Evolutionary conservation across 53 echinoderm and acorn worm genomes (phyloP).

Genomic region (Arbacia lixula): DNA sequence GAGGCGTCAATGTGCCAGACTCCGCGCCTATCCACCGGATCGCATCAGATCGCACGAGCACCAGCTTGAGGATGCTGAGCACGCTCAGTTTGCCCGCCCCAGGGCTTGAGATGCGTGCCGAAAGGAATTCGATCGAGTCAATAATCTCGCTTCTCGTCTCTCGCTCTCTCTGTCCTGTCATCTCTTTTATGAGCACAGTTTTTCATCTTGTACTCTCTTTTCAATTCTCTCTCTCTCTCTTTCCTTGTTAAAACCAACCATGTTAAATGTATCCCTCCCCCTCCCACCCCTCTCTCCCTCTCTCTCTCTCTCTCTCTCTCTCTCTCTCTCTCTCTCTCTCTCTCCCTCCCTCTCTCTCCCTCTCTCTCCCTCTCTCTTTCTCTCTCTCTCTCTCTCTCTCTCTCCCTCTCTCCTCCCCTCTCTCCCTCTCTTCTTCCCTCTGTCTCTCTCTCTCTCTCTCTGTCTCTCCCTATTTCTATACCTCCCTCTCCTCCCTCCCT

Average conservation of each 20-base stretch:
- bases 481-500: background rate
- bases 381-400: background rate
- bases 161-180: background rate
- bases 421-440: background rate
- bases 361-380: background rate
- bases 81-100: slow-evolving; percentile 10
- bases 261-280: too few relatives aligned
- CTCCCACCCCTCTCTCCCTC: too few relatives aligned
- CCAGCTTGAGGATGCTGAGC: slow-evolving; percentile 32
- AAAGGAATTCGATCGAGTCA: slow-evolving; percentile 35
- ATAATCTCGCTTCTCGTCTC: background rate
- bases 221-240: background rate
- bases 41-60: slow-evolving; percentile 2
- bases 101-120: slow-evolving; percentile 34
- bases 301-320: too few relatives aligned
- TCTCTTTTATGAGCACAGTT: background rate
- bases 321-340: too few relatives aligned
- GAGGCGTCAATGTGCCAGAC: slow-evolving; percentile 34
- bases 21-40: background rate
- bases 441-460: background rate
- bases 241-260: too few relatives aligned
- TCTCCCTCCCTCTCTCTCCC: too few relatives aligned
- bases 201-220: background rate
- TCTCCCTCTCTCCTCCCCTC: background rate
- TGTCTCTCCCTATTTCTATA: too few relatives aligned